Percentiles rank a stretch among this genome's conserved stretches.
These are phyloP conservation scores for Cacoxenus indagator DNA, from an alignment of 2,888 invertebrate species.

Conservation along the genomic window DNA sequence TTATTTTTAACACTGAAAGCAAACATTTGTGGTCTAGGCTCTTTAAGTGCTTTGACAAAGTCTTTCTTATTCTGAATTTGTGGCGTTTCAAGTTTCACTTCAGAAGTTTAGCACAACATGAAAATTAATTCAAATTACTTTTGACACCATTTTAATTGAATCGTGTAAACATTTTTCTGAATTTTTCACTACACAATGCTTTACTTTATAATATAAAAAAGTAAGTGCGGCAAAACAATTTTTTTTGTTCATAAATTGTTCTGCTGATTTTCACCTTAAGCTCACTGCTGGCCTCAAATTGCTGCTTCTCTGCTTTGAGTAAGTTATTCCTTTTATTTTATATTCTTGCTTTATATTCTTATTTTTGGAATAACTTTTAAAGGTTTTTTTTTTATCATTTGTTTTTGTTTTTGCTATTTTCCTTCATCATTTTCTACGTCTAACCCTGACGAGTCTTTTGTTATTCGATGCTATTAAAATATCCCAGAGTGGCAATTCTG, in stretches of 20 bases:
- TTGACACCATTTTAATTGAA: slow-evolving; percentile 14
- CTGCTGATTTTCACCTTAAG: too few relatives aligned
- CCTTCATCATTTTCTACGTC: not conserved
- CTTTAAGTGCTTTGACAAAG: too few relatives aligned
- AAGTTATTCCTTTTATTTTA: too few relatives aligned
- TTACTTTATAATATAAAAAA: not conserved
- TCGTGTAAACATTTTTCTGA: not conserved
- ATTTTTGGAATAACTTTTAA: too few relatives aligned
- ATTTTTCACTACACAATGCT: not conserved
- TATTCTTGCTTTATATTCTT: too few relatives aligned
- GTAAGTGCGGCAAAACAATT: not conserved
- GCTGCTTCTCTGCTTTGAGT: too few relatives aligned
- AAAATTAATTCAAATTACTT: slow-evolving; percentile 16
- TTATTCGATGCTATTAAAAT: not conserved
- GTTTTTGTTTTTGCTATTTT: not conserved
- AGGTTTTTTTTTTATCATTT: not conserved
- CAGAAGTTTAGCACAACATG: not conserved
- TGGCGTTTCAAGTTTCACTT: not conserved
- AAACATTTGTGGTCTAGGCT: not conserved
- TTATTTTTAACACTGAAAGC: not conserved
- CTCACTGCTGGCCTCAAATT: too few relatives aligned
- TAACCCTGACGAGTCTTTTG: not conserved
- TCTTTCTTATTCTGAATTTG: not conserved
- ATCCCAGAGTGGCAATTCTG: not conserved
- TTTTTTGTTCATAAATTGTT: too few relatives aligned